phyloP scores from a whole-genome alignment of 2,888 invertebrate species.

The Bhutanitis thaidina region DNA sequence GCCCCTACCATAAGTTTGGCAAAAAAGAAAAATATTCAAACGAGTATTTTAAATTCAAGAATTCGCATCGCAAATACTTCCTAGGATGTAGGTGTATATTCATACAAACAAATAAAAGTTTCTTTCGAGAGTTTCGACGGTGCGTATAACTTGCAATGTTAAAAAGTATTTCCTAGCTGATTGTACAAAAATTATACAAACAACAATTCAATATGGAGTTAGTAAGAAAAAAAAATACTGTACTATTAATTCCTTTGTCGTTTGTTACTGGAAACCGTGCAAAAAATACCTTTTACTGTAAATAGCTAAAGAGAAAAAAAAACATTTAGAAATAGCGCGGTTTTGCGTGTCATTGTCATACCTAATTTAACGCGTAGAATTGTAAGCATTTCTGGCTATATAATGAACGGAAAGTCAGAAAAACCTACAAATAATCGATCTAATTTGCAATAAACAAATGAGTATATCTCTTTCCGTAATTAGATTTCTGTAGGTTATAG shows the following conservation, averaged over 20 bases:
- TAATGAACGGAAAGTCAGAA: constrained; percentile 2
- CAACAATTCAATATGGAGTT: neutral
- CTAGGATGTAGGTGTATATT: neutral
- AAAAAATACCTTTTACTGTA: too few species aligned
- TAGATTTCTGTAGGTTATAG: too few species aligned
- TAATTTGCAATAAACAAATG: too few species aligned
- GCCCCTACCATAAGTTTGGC: constrained; percentile 3
- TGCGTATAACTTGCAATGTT: neutral
- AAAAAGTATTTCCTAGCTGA: neutral
- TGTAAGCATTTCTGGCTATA: neutral
- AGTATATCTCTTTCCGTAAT: too few species aligned
- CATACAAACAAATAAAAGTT: neutral
- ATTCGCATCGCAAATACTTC: neutral
- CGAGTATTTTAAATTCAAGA: neutral
- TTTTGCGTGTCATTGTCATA: constrained; percentile 1
- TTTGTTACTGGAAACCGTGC: too few species aligned
- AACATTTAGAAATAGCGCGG: too few species aligned
- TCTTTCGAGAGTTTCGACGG: neutral
- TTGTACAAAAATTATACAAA: neutral
- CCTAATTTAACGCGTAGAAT: neutral
- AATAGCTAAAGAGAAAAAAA: neutral
- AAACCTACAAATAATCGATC: neutral
- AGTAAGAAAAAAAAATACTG: too few species aligned
- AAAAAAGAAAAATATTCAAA: constrained; percentile 3
- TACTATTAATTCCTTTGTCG: too few species aligned